Evolutionary conservation across 2,888 invertebrate genomes (phyloP).

Genomic region (Heliconius ethilla): DNA sequence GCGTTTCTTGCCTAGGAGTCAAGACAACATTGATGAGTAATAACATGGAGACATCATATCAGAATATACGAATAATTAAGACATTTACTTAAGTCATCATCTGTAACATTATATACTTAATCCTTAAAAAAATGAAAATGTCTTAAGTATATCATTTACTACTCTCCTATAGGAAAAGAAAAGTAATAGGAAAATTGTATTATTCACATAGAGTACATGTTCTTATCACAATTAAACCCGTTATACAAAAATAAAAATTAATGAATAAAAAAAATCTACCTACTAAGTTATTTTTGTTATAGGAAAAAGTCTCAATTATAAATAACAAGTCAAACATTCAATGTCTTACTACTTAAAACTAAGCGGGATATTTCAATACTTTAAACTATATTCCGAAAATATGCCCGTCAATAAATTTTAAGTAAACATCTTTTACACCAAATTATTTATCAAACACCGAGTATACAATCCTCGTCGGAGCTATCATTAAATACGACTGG

Average conservation of each 20-base stretch:
- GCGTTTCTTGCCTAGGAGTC: too few species aligned
- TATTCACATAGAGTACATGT: too few species aligned
- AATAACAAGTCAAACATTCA: not conserved
- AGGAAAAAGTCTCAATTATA: not conserved
- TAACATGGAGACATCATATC: too few species aligned
- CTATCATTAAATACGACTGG: slow-evolving; percentile 34
- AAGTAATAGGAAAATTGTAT: not conserved
- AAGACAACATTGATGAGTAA: too few species aligned
- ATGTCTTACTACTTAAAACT: not conserved
- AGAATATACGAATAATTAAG: too few species aligned
- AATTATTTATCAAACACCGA: slow-evolving; percentile 35
- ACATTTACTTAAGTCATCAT: too few species aligned
- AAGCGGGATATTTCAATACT: not conserved
- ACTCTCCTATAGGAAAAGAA: not conserved
- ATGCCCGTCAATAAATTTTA: not conserved
- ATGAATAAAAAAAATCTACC: not conserved
- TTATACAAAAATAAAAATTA: not conserved
- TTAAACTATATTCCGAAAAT: not conserved
- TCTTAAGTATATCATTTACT: not conserved
- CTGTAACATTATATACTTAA: too few species aligned
- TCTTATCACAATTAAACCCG: not conserved
- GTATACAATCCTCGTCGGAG: slow-evolving; percentile 42
- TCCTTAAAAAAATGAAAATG: too few species aligned
- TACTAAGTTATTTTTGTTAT: not conserved
- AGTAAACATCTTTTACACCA: not conserved